Evolutionary conservation across 1,140 invertebrate species (phyloP).

Genomic region (Cotesia glomerata): DNA sequence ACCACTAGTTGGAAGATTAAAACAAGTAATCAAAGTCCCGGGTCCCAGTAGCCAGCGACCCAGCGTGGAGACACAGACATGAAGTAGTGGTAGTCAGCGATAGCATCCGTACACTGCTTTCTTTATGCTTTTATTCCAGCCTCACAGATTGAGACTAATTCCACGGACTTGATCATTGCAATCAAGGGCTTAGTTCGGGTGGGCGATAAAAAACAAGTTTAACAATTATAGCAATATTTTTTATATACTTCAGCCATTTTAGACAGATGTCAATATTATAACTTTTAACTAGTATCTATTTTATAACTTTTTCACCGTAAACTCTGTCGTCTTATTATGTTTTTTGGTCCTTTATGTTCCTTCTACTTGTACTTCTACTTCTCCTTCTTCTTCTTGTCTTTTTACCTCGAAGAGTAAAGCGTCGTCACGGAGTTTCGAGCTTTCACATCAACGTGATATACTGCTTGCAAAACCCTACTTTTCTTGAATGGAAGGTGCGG

Average conservation of each 20-base stretch:
- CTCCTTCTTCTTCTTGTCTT: slow-evolving; percentile 1
- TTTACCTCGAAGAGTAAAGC: slow-evolving; percentile 14
- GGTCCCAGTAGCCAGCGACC: slow-evolving; percentile 39
- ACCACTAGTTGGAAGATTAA: slow-evolving; percentile 64
- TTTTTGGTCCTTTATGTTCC: no score
- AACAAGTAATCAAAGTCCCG: slow-evolving; percentile 64
- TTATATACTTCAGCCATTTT: no score
- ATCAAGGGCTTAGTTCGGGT: no score
- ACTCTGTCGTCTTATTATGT: no score
- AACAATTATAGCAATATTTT: no score
- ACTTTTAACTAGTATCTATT: no score
- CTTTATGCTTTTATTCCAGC: not conserved
- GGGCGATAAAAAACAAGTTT: no score
- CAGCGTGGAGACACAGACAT: slow-evolving; percentile 52
- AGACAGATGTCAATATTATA: no score
- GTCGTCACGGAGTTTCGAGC: slow-evolving; percentile 27
- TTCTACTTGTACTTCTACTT: not conserved
- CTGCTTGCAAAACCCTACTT: slow-evolving; percentile 27
- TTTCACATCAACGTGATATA: slow-evolving; percentile 36
- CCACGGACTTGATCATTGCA: no score
- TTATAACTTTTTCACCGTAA: no score
- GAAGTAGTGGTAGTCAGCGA: slow-evolving; percentile 18
- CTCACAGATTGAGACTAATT: no score
- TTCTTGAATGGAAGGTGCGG: slow-evolving; percentile 27
- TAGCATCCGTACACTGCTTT: slow-evolving; percentile 33